Percentiles rank a stretch among this genome's conserved stretches.
Evolutionary conservation across 2,888 invertebrate species (phyloP).

Genomic region (Drepana falcataria): DNA sequence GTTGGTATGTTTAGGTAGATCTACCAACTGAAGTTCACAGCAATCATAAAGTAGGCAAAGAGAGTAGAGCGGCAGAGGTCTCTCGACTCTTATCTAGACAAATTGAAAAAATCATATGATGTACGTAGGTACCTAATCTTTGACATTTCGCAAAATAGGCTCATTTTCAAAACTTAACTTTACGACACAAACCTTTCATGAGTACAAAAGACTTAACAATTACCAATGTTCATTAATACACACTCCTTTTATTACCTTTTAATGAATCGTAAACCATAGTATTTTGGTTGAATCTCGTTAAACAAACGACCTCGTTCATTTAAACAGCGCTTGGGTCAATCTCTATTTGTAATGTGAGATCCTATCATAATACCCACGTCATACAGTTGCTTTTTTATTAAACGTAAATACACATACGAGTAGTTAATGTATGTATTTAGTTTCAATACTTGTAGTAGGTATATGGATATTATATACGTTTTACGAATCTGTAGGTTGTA

Average conservation of each 20-base stretch:
- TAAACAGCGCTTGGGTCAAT: neutral
- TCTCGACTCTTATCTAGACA: no score
- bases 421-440: no score
- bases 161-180: neutral
- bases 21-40: no score
- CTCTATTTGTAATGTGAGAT: neutral
- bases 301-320: conserved; percentile 25
- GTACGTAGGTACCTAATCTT: no score
- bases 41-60: no score
- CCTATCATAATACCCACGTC: neutral
- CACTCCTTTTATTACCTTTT: conserved; percentile 38
- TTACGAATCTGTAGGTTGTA: no score
- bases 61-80: no score
- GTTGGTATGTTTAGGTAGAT: no score
- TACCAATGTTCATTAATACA: conserved; percentile 23
- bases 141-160: no score
- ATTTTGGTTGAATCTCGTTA: conserved; percentile 37
- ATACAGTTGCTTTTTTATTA: neutral
- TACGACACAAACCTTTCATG: neutral
- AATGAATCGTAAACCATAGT: conserved; percentile 45
- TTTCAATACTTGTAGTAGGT: no score
- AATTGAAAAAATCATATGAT: no score
- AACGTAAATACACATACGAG: neutral
- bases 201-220: conserved; percentile 25
- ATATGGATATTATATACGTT: no score